Evolutionary conservation across 2,888 invertebrate species (phyloP), one percentile per base, ranked within the genome.

Genomic region (Ennomos quercinarius): DNA sequence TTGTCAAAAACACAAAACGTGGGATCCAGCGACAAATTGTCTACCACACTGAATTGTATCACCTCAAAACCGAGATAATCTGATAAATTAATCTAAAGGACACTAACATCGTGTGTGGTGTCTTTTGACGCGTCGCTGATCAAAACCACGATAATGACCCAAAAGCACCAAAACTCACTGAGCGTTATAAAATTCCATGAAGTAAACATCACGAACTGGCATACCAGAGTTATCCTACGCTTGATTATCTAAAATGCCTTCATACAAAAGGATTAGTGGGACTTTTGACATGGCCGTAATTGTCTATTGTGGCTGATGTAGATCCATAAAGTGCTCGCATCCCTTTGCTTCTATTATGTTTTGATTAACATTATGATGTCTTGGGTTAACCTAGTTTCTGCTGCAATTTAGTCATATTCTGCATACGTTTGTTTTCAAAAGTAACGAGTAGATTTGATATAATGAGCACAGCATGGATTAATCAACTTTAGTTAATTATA

Each of bases 101-200:
- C 82, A 75, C 72, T 59, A 43, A 66, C 89, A 65, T 83, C 91
- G 91, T 91, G 91, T 91, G 91, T 90, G 91, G 90, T 81, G 74
- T 70, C 68, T 73, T 80, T 78, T 84, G 82, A 85, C 77, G 84
- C 84, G 77, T 80, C 80, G 77, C 81, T 83, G 91, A 90, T 89
- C 80, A 73, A 78, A 84, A 83, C 80, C 79, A 83, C 77, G 91
- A 91, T 91, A 89, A 91, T 88, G 80, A 69, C 78, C 76, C 74
- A 81, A 49, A 49, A 5, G 40, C 49, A 49, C 50, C 50, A 36
- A 85, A 81, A 51, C 5, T 48, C 42, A 39, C 38, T 67, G 71
- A 78, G 81, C 80, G 76, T 81, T 84, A 87, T 85, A 85, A 90
- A 87, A 91, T 91, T 89, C 89, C 80, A 59, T 52, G 70, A 70